Evolutionary conservation across 2,113 vertebrate genomes (phyloP), one percentile per base, ranked within the genome.

Genomic region (Sula dactylatra): DNA sequence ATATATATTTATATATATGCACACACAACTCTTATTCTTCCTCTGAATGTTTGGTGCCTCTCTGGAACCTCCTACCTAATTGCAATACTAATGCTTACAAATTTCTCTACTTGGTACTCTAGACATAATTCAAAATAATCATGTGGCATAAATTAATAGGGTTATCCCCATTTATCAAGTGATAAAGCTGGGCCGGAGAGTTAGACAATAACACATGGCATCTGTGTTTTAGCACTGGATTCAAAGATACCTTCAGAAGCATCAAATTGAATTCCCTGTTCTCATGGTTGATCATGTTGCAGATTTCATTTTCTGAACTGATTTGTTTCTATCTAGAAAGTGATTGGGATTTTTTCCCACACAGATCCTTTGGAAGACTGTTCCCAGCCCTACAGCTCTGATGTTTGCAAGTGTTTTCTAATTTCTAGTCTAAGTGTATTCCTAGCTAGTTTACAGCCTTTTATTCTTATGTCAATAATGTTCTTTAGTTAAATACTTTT

Each of bases 401-500:
- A 55, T 42, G 31, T 27, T 90, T 81, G 58, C 76, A 92, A 82
- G 49, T 49, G 38, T 70, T 88, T 96, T 96, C 38, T 44, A 47
- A 82, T 93, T 81, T 78, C 86, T 83, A 78, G 25, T 26, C 42
- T 64, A 83, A 90, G 59, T 16, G 5, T 78, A 70, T 77, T 92
- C 38, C 47, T 81, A 81, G 50, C 9, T 83, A 88, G 77, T 95
- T 91, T 91, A 82, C 80, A 81, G 47, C 11, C 77, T 84, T 94
- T 96, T 82, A 79, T 91, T 88, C 91, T 86, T 94, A 74, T 67
- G 77, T 93, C 95, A 93, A 78, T 93, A 96, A 82, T 93, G 38
- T 67, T 87, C 80, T 91, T 92, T 67, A 83, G 74, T 86, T 92
- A 92, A 96, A 95, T 62, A 80, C 64, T 88, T 91, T 91, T 70